Evolutionary conservation across 2,888 invertebrate genomes (phyloP), one percentile per base, ranked within the genome.

Genomic region (Cephus spinipes): DNA sequence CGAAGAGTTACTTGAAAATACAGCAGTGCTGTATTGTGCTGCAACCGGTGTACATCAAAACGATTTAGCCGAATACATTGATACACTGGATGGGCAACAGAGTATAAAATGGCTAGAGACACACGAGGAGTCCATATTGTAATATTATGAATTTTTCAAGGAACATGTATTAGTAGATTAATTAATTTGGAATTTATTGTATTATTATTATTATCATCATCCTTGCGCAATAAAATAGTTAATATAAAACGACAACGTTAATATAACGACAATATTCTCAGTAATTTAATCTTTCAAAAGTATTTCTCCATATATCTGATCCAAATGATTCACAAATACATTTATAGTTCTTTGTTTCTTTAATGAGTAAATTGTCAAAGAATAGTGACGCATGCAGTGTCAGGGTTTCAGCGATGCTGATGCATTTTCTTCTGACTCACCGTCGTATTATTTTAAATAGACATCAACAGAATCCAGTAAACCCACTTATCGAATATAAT

Each of bases 11-110:
- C 83, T 92, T 40, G 86, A 88, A 73, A 87, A 91, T 76, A 89
- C 91, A 6, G 89, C 90, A 11, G 79, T 90, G 36, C 81, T 92
- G 33, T 92, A 92, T 80, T 90, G 91, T 76, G 85, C 89, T 0
- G 88, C 91, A 4, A 87, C 87, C 76, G 90, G 90, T 3, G 86
- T 89, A 32, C 85, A 87, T 73, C 90, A 91, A 55, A 85, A 85
- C 11, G 87, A 89, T 79, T 79, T 92, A 11, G 87, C 87, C 1
- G 84, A 85, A 73, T 92, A 92, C 74, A 83, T 91, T 11, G 82
- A 90, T 69, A 87, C 84, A 74, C 81, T 90, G 40, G 87, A 90
- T 73, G 81, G 84, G 0, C 81, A 83, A 11, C 87, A 90, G 69
- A 87, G 86, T 73, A 79, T 88, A 15, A 83, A 89, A 73, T 90